These are phyloP conservation scores for Leptonema lineaticorne DNA, from an alignment of 1,140 invertebrate species.

Conservation along the genomic window DNA sequence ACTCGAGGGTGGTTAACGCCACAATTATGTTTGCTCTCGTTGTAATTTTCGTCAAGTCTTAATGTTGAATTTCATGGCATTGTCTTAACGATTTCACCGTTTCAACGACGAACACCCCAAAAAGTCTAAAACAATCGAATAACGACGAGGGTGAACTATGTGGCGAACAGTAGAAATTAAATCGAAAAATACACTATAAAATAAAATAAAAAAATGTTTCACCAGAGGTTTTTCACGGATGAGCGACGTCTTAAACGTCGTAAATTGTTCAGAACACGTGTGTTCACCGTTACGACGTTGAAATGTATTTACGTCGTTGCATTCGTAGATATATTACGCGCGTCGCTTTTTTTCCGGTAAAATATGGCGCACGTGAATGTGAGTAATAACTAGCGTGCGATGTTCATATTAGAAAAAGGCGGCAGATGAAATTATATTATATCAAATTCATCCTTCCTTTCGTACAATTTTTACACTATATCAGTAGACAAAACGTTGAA, in stretches of 20 bases:
- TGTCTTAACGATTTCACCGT: slow-evolving; percentile 39
- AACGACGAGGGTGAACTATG: too few relatives aligned
- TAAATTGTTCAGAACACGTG: slow-evolving; percentile 25
- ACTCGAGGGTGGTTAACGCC: slow-evolving; percentile 20
- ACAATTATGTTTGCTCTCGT: slow-evolving; percentile 38
- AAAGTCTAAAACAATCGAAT: too few relatives aligned
- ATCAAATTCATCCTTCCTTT: too few relatives aligned
- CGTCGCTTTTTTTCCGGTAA: slow-evolving; percentile 1
- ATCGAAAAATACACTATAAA: too few relatives aligned
- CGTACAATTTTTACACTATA: too few relatives aligned
- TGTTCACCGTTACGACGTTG: slow-evolving; percentile 11
- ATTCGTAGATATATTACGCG: neutral
- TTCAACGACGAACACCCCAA: too few relatives aligned
- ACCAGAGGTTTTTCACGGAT: too few relatives aligned
- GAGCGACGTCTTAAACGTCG: too few relatives aligned
- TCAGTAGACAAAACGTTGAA: too few relatives aligned
- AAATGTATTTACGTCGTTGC: neutral
- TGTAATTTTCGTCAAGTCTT: slow-evolving; percentile 42
- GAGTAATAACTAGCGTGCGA: slow-evolving; percentile 6
- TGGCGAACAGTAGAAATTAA: too few relatives aligned
- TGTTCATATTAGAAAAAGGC: slow-evolving; percentile 7
- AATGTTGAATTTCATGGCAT: slow-evolving; percentile 41
- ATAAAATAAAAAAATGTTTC: too few relatives aligned
- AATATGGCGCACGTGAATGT: slow-evolving; percentile 13
- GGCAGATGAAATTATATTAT: neutral